A percentile compares a stretch with the other conserved stretches of the same genome.
Evolutionary conservation across 2,113 vertebrate species (phyloP).

Genomic region (Plectropomus leopardus): DNA sequence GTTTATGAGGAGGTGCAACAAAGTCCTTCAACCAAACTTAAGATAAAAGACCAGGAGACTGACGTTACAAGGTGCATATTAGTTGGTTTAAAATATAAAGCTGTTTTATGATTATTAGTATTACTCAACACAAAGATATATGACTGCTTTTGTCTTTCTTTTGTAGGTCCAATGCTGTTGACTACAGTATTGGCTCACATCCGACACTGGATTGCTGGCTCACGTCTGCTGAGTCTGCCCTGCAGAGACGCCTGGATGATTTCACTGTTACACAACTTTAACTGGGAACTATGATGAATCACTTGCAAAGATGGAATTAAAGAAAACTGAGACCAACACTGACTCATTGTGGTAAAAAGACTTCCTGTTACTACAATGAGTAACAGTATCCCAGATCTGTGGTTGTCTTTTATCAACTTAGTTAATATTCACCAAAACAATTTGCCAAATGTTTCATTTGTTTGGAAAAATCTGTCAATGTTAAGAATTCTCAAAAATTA

Average conservation of each 20-base stretch:
- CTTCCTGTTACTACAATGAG: too few species aligned
- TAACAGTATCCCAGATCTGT: too few species aligned
- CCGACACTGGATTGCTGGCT: constrained; percentile 56
- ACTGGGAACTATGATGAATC: not conserved
- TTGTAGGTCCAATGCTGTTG: constrained; percentile 41
- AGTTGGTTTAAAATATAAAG: not conserved
- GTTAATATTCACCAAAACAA: too few species aligned
- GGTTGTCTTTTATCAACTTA: too few species aligned
- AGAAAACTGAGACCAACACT: too few species aligned
- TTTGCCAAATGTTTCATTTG: too few species aligned
- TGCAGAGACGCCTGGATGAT: constrained; percentile 48
- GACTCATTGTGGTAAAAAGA: too few species aligned
- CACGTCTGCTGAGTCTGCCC: constrained; percentile 41
- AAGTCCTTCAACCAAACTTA: constrained; percentile 15
- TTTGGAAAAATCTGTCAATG: too few species aligned
- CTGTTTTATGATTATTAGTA: not conserved
- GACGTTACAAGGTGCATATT: constrained; percentile 46
- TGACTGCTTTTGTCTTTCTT: not conserved
- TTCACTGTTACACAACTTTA: constrained; percentile 51
- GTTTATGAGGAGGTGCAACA: constrained; percentile 45
- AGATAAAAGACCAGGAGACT: constrained; percentile 46
- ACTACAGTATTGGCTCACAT: constrained; percentile 32
- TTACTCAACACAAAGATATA: not conserved
- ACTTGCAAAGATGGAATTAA: not conserved
- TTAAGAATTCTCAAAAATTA: too few species aligned